phyloP scores from a whole-genome alignment of 2,888 invertebrate species.

The Parasteatoda lunata region DNA sequence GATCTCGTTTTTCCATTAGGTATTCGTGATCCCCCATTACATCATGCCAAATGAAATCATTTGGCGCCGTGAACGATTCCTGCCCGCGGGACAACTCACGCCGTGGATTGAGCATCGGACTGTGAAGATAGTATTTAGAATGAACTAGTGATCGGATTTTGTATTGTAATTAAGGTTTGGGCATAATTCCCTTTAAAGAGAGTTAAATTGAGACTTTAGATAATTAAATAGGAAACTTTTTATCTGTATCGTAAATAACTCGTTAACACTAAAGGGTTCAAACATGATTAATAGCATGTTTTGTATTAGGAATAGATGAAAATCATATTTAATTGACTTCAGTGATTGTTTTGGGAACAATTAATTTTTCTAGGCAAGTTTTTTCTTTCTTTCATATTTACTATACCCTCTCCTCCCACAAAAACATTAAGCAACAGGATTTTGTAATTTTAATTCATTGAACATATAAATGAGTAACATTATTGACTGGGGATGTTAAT shows the following conservation, averaged over 20 bases:
- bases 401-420: too few relatives aligned
- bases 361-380: too few relatives aligned
- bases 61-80: constrained; percentile 40
- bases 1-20: constrained; percentile 64
- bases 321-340: too few relatives aligned
- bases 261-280: neutral
- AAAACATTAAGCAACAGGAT: too few relatives aligned
- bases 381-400: too few relatives aligned
- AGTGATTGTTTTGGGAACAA: too few relatives aligned
- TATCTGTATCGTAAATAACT: neutral
- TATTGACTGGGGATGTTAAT: too few relatives aligned
- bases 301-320: too few relatives aligned
- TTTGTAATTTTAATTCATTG: too few relatives aligned
- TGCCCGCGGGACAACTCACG: constrained; percentile 19
- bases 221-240: neutral
- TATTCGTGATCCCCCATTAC: constrained; percentile 48
- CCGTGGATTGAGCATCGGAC: neutral
- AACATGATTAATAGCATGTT: too few relatives aligned
- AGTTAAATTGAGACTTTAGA: neutral
- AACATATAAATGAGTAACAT: too few relatives aligned
- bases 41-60: constrained; percentile 46
- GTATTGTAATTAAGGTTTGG: neutral
- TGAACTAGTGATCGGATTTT: neutral
- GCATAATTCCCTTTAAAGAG: neutral
- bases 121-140: neutral